Evolutionary conservation across 2,113 vertebrate genomes (phyloP).

Genomic region (Psophia crepitans): DNA sequence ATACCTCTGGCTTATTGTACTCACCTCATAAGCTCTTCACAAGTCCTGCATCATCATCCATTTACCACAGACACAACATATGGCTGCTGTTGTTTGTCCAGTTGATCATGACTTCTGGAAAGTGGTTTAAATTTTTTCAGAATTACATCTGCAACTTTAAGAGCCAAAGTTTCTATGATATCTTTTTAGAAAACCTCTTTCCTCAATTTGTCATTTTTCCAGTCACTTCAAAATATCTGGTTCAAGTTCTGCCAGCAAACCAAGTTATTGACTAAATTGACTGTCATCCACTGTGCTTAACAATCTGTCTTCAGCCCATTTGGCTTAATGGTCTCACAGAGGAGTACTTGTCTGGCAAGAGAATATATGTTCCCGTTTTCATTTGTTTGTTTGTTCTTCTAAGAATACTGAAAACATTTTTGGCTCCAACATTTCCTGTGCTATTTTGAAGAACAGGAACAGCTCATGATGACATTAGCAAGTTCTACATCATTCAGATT

Average conservation of each 20-base stretch:
- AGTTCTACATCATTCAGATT: background rate
- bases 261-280: background rate
- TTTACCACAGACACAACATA: background rate
- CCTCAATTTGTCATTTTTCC: background rate
- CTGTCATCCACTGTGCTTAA: background rate
- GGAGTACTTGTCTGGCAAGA: background rate
- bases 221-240: background rate
- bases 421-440: background rate
- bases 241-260: background rate
- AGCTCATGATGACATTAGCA: background rate
- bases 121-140: background rate
- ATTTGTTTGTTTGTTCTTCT: background rate
- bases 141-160: background rate
- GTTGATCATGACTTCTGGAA: background rate
- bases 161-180: background rate
- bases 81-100: rapidly evolving
- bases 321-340: background rate
- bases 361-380: background rate
- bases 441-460: background rate
- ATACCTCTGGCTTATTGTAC: background rate
- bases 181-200: background rate
- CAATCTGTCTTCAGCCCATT: background rate
- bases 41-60: background rate
- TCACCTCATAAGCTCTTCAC: background rate
- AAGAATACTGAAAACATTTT: background rate